Evolutionary conservation across 1,140 invertebrate genomes (phyloP), one percentile per base, ranked within the genome.

Genomic region (Octopus sinensis): DNA sequence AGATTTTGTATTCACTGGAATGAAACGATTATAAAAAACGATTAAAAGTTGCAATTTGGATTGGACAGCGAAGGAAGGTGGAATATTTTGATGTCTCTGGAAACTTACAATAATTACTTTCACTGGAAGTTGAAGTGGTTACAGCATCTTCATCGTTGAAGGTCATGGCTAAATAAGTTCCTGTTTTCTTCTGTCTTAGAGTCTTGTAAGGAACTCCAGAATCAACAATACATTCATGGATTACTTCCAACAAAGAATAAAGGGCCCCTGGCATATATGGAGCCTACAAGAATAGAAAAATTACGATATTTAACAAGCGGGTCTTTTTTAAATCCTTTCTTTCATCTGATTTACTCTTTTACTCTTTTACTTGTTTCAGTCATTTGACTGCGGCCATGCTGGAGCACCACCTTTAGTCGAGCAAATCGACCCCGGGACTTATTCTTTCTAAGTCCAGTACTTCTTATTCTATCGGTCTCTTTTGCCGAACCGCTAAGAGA

Each of bases 251-350:
- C 43, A 99, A 90, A 85, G 98, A 92, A 83, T 97, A 92, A 68
- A 98, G 91, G 90, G 98, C 95, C 4, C 97, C 96, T 90, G 98
- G 97, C 96, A 98, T 98, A 56, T 94, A 93, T 85, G 97, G 92
- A 4, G 96, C 96, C 90, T 98, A 95, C 13, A 91, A 97, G 96
- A 17, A 84, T 93, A 89, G 96, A 95, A 9, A 97, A 30, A 17
- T 30, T 4, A 53, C 5, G 17, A 75, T 43, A 52, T 17, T 30
- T 43, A 23, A 52, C 23, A 13, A 80, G 17, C 79, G 68, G 12
- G 75, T 53, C 53, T 23, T 43, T 71, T 53, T 13, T 54, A 1
- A 12, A 77, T n/a, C 30, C 30, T 43, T 43, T 43, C 30, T 2
- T 1, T 43, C 30, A 43, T 43, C 0, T 43, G 30, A 43, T n/a